Percentiles rank a stretch among this genome's conserved stretches.
These are phyloP conservation scores for Gambusia holbrooki DNA, from an alignment of 2,113 vertebrate genomes.

Conservation along the genomic window DNA sequence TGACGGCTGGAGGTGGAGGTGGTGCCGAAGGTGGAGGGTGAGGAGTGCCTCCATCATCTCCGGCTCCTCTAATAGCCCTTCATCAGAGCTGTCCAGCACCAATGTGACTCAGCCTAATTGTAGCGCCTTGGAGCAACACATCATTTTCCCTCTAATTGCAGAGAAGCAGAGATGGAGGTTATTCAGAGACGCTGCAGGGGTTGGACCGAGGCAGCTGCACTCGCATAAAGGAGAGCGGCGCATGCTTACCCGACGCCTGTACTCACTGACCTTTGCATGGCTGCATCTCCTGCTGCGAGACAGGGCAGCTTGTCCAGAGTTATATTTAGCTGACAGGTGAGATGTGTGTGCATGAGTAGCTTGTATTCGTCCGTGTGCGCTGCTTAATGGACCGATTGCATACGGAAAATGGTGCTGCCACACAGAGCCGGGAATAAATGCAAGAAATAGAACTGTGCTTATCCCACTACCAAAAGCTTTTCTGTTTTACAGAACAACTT, in stretches of 20 bases:
- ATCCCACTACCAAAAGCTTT: not conserved
- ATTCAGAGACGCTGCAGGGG: slow-evolving; percentile 40
- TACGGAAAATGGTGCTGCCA: not conserved
- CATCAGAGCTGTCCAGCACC: slow-evolving; percentile 53
- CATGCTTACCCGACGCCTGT: slow-evolving; percentile 31
- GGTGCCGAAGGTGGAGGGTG: slow-evolving; percentile 49
- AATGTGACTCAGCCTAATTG: slow-evolving; percentile 69
- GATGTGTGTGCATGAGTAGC: slow-evolving; percentile 4
- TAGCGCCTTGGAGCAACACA: slow-evolving; percentile 57
- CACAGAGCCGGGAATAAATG: not conserved
- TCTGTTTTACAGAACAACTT: not conserved
- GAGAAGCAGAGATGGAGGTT: slow-evolving; percentile 58
- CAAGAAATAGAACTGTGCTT: not conserved
- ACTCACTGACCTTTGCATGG: slow-evolving; percentile 46
- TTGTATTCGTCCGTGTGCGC: not conserved
- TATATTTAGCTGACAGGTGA: slow-evolving; percentile 44
- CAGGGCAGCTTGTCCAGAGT: slow-evolving; percentile 28
- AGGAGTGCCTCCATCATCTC: slow-evolving; percentile 59
- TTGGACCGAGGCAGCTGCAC: slow-evolving; percentile 30
- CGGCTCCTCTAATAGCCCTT: slow-evolving; percentile 59
- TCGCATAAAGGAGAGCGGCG: not conserved
- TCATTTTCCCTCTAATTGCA: slow-evolving; percentile 64
- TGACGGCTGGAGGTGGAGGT: slow-evolving; percentile 56
- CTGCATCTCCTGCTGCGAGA: slow-evolving; percentile 26
- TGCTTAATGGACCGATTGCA: slow-evolving; percentile 1